These are phyloP conservation scores for Siderastrea radians DNA, from an alignment of 92 coral and sea anemone genomes.

Conservation along the genomic window DNA sequence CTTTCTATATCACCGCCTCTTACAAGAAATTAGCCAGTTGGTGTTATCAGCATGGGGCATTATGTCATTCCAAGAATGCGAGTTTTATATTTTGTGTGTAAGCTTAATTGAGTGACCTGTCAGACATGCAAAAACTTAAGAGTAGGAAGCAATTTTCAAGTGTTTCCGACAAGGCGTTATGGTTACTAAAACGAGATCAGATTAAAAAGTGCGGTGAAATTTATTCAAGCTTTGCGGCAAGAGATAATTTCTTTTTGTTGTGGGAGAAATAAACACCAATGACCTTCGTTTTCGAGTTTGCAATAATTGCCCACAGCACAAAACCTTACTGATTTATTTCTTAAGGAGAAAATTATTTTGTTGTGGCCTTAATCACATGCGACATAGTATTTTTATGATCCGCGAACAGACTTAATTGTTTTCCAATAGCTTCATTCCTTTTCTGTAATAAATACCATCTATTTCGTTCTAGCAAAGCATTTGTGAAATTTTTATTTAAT, in stretches of 20 bases:
- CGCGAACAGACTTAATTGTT: slow-evolving; percentile 10
- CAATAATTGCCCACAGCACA: neutral
- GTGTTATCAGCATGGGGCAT: neutral
- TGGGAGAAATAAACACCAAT: slow-evolving; percentile 7
- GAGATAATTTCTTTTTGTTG: neutral
- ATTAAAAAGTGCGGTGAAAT: neutral
- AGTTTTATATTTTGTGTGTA: neutral
- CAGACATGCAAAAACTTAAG: neutral
- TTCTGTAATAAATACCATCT: slow-evolving; percentile 13
- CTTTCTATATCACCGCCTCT: slow-evolving; percentile 18
- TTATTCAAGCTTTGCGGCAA: neutral
- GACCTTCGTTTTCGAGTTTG: neutral
- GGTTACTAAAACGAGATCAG: neutral
- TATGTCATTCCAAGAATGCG: slow-evolving; percentile 24
- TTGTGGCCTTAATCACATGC: slow-evolving; percentile 25
- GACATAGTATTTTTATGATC: neutral
- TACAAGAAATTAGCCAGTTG: neutral
- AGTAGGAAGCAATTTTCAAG: neutral
- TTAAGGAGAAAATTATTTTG: slow-evolving; percentile 6
- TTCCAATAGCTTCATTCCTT: neutral
- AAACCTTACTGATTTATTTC: slow-evolving; percentile 1
- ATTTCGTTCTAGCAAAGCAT: neutral
- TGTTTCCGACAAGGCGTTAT: neutral
- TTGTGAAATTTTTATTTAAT: slow-evolving; percentile 3
- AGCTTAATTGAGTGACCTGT: neutral